phyloP scores from a whole-genome alignment of 2,797 vertebrate genomes.

The Alcedo atthis region DNA sequence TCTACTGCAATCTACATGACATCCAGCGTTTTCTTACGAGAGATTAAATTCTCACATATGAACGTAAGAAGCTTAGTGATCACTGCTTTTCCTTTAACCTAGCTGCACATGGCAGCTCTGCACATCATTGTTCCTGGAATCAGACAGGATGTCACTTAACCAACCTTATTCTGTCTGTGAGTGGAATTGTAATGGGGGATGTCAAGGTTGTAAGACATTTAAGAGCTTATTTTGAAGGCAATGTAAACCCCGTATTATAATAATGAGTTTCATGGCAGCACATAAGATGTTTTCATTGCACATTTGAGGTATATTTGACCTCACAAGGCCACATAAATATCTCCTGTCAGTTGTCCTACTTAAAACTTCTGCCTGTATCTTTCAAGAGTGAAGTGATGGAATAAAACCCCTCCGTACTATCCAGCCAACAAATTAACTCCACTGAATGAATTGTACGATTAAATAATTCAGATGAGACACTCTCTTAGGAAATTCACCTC shows the following conservation, averaged over 20 bases:
- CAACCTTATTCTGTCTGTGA: slow-evolving; percentile 21
- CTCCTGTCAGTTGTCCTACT: not conserved
- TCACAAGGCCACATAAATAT: not conserved
- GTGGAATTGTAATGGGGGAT: not conserved
- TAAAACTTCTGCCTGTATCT: not conserved
- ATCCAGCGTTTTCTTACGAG: not conserved
- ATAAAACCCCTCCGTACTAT: not conserved
- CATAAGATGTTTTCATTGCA: not conserved
- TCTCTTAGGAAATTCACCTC: not conserved
- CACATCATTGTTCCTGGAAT: not conserved
- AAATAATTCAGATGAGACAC: slow-evolving; percentile 21
- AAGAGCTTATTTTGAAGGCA: not conserved
- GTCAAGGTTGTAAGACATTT: not conserved
- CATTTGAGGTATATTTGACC: not conserved
- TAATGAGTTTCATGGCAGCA: not conserved
- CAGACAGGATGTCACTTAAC: not conserved
- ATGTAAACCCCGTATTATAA: not conserved
- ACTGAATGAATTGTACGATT: not conserved
- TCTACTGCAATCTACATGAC: not conserved
- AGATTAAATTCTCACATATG: not conserved
- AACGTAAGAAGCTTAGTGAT: not conserved
- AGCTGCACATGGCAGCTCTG: not conserved
- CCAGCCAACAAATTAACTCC: not conserved
- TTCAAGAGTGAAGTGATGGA: not conserved
- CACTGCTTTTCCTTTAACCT: not conserved